These are phyloP conservation scores for Aelia acuminata DNA, from an alignment of 2,888 invertebrate species.

Conservation along the genomic window DNA sequence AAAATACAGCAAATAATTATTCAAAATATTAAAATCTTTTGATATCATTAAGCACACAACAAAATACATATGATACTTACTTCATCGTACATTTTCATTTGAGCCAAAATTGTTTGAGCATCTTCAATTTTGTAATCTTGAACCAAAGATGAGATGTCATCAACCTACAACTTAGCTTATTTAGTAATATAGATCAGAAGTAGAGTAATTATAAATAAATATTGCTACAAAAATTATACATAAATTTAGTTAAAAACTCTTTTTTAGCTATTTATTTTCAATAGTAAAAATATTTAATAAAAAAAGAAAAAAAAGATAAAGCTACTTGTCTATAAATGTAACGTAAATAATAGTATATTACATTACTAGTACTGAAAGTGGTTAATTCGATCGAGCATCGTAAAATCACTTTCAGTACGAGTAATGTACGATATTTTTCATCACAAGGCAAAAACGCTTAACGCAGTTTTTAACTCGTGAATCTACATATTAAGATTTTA, in stretches of 20 bases:
- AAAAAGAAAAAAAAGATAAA: too few species aligned
- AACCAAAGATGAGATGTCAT: background rate
- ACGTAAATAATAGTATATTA: too few species aligned
- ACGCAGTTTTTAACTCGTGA: too few species aligned
- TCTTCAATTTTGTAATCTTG: slow-evolving; percentile 32
- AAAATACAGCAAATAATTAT: background rate
- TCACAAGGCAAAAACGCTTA: too few species aligned
- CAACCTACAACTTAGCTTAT: background rate
- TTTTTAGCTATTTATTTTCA: too few species aligned
- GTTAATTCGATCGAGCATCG: too few species aligned
- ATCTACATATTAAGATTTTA: too few species aligned
- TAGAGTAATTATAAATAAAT: background rate
- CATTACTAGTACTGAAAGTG: too few species aligned
- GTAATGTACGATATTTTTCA: too few species aligned
- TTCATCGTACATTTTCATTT: background rate
- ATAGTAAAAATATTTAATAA: too few species aligned
- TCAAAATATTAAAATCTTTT: background rate
- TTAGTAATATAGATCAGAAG: background rate
- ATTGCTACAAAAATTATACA: background rate
- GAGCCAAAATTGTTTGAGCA: background rate
- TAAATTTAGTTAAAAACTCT: background rate
- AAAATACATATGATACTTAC: background rate
- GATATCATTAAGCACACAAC: background rate
- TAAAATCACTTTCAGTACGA: too few species aligned
- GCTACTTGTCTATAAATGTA: too few species aligned